Percentiles rank a stretch among this genome's conserved stretches.
phyloP scores from a whole-genome alignment of 2,888 invertebrate genomes.

The Philopedon plagiatum region DNA sequence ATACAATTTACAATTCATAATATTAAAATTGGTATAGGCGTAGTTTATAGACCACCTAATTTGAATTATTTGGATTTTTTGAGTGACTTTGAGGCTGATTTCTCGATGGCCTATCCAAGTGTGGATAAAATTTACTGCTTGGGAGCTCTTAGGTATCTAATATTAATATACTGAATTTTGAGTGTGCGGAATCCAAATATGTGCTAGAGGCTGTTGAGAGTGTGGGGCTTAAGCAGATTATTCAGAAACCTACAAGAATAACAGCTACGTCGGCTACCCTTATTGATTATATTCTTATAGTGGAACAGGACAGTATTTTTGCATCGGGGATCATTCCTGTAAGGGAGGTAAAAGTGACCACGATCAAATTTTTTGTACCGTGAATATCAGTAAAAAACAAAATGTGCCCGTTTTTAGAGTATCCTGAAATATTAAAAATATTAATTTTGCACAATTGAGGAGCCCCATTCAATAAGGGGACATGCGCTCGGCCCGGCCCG shows the following conservation, averaged over 20 bases:
- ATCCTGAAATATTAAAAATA: too few species aligned
- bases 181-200: not conserved
- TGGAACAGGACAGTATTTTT: too few species aligned
- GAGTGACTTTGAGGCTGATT: not conserved
- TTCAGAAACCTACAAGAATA: not conserved
- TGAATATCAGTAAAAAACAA: too few species aligned
- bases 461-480: too few species aligned
- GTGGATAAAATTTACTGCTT: not conserved
- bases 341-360: too few species aligned
- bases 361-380: too few species aligned
- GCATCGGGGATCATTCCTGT: too few species aligned
- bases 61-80: not conserved
- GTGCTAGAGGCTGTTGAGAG: not conserved
- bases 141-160: not conserved
- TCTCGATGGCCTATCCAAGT: not conserved
- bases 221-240: not conserved
- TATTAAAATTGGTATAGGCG: not conserved
- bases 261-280: not conserved
- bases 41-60: not conserved
- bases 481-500: too few species aligned
- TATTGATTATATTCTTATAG: not conserved
- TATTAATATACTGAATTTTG: not conserved
- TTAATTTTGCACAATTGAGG: too few species aligned
- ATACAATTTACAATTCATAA: too few species aligned
- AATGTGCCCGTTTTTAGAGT: too few species aligned